These are phyloP conservation scores for Helostoma temminkii DNA, from an alignment of 2,797 vertebrate genomes.

Conservation along the genomic window DNA sequence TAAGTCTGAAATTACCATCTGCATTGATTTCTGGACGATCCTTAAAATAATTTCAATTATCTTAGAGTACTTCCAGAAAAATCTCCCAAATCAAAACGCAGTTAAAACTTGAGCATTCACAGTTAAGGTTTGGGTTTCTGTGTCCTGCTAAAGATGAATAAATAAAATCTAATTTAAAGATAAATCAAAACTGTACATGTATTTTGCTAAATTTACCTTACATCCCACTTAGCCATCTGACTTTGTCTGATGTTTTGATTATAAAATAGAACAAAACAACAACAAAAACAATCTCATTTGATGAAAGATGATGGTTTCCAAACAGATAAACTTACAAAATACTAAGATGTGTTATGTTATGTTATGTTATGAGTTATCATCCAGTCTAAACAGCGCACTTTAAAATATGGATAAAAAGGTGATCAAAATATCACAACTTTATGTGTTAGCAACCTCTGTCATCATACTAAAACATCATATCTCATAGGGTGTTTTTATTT, in stretches of 20 bases:
- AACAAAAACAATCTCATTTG: neutral
- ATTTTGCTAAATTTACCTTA: constrained; percentile 34
- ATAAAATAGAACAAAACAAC: no score
- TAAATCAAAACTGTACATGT: constrained; percentile 12
- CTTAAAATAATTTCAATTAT: constrained; percentile 83
- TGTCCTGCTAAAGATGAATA: constrained; percentile 6
- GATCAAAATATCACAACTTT: constrained; percentile 1
- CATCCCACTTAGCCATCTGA: constrained; percentile 6
- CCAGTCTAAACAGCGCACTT: neutral
- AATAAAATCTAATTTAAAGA: constrained; percentile 1
- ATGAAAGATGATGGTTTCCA: neutral
- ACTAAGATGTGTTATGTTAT: no score
- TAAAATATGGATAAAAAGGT: neutral
- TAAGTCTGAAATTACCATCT: constrained; percentile 81
- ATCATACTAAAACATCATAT: neutral
- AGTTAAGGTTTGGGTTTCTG: constrained; percentile 24
- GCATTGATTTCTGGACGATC: constrained; percentile 82
- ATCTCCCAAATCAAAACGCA: constrained; percentile 54
- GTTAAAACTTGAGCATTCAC: constrained; percentile 22
- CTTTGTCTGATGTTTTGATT: neutral
- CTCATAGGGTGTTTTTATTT: neutral
- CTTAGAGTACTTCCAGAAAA: constrained; percentile 48
- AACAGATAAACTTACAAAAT: neutral
- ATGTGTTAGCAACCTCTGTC: neutral
- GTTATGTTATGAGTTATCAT: neutral